Evolutionary conservation across 2,888 invertebrate species (phyloP), one percentile per base, ranked within the genome.

Genomic region (Idaea straminata): DNA sequence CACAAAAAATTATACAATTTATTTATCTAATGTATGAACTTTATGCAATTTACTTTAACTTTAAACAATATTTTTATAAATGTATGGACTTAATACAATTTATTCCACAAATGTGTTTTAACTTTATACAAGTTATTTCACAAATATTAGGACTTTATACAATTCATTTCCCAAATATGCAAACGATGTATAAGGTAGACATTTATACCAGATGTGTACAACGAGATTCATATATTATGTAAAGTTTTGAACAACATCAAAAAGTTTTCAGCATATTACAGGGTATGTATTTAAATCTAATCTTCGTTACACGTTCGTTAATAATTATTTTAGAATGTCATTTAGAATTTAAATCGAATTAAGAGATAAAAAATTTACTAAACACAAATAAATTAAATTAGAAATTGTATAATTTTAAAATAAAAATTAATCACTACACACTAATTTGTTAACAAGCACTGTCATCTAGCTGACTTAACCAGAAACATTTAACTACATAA

Each of bases 321-420:
- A 6, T 16, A 58, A 15, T 13, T 59, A 25, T 25, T 59, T 59
- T 34, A 34, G 59, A 59, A 59, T 59, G 34, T 59, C 16, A 59
- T 59, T 59, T 59, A 59, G 59, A 59, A 59, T 59, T 59, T 58
- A 61, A 58, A 59, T 59, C 15, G 16, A 59, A 59, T 25, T 59
- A 34, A n/a, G 15, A 57, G 57, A 58, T 61, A 62, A 57, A 36
- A 62, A 47, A 62, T 62, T 57, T 63, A 25, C 59, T 57, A 38
- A 47, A 58, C 13, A 62, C 38, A 15, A 58, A 58, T 62, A 57
- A 35, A 58, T 58, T 59, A 65, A 65, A 65, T 62, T 59, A 63
- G 59, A 58, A 63, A 64, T 35, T 64, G 36, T 57, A 58, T 58
- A 47, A 47, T 47, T 47, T 3, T 47, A 4, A 47, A 47, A 47